Base-by-base conservation (phyloP, 2,113 vertebrate species). In the Acanthisitta chloris region DNA sequence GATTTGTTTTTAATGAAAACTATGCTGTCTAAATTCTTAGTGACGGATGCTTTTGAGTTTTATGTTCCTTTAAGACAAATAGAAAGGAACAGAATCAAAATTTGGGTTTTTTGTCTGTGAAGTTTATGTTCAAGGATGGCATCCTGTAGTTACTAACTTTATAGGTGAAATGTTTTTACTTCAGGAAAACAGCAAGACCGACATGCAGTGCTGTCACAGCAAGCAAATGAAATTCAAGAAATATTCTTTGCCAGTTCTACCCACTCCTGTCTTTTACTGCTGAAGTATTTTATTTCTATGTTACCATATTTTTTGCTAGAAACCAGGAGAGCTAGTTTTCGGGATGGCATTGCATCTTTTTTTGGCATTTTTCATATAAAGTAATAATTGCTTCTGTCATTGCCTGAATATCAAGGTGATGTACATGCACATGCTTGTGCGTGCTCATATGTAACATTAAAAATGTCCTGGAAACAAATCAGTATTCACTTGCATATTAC, bases 391-490 rank as follows among this genome's bases (percentile, higher is more conserved):
- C 12, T 82, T 81, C 55, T 59, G 26, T 65, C 72, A 36, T 20
- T 80, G 33, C 38, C 42, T 34, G 20, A 49, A 18, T 82, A 42
- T 42, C 5, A 36, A 24, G 29, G 20, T n/a, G 13, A 16, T 71
- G 14, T 26, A 20, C 26, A 14, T 80, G 66, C 74, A 36, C 0
- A 0, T 42, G n/a, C 25, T 40, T 57, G 9, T 46, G 26, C 4
- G 0, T 73, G 34, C 7, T 83, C 20, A 19, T 26, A 26, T 34
- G 7, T 33, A 38, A n/a, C 12, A 34, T 28, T 33, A n/a, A 65
- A 85, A 38, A 1, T 9, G 17, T 46, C 76, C 11, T 40, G 31
- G 26, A 48, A 73, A 45, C 17, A 83, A 52, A 46, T 69, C 19
- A 14, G 2, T 24, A 28, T 78, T 76, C 5, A 14, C 12, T 67